These are phyloP conservation scores for Huso huso DNA, from an alignment of 2,797 vertebrate genomes.

Conservation along the genomic window DNA sequence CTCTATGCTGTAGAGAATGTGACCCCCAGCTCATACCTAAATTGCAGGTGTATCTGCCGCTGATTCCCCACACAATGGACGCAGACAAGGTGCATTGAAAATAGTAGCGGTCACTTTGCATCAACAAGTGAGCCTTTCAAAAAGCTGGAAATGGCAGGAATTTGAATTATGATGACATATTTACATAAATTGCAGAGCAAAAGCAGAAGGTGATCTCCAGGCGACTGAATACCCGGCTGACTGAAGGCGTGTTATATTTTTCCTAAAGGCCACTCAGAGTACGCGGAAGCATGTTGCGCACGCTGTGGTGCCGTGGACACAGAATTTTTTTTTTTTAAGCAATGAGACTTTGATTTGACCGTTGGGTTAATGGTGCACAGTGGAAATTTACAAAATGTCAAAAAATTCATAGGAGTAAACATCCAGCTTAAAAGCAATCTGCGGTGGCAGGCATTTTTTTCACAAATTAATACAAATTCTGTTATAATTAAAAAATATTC, in stretches of 20 bases:
- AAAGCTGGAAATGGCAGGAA: slow-evolving; percentile 17
- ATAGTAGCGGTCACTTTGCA: background rate
- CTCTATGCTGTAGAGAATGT: background rate
- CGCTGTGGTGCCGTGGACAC: slow-evolving; percentile 21
- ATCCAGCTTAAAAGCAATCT: background rate
- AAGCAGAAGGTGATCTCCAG: slow-evolving; percentile 6
- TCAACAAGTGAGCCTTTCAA: background rate
- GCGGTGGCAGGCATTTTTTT: too few relatives aligned
- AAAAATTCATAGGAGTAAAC: slow-evolving; percentile 17
- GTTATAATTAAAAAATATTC: too few relatives aligned
- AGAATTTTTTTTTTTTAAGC: slow-evolving; percentile 20
- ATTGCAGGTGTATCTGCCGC: slow-evolving; percentile 51
- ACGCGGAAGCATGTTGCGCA: slow-evolving; percentile 40
- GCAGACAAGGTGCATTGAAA: background rate
- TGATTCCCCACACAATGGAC: slow-evolving; percentile 50
- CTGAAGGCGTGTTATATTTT: slow-evolving; percentile 20
- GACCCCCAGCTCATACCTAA: background rate
- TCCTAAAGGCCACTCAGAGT: slow-evolving; percentile 10
- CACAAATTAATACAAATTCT: too few relatives aligned
- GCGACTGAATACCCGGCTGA: slow-evolving; percentile 18
- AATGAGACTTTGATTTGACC: background rate
- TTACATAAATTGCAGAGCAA: slow-evolving; percentile 15
- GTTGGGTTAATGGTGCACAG: background rate
- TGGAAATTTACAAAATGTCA: slow-evolving; percentile 20
- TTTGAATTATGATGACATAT: slow-evolving; percentile 13